A percentile compares a stretch with the other conserved stretches of the same genome.
phyloP scores from a whole-genome alignment of 2,113 vertebrate genomes.

The Heterochromis multidens region DNA sequence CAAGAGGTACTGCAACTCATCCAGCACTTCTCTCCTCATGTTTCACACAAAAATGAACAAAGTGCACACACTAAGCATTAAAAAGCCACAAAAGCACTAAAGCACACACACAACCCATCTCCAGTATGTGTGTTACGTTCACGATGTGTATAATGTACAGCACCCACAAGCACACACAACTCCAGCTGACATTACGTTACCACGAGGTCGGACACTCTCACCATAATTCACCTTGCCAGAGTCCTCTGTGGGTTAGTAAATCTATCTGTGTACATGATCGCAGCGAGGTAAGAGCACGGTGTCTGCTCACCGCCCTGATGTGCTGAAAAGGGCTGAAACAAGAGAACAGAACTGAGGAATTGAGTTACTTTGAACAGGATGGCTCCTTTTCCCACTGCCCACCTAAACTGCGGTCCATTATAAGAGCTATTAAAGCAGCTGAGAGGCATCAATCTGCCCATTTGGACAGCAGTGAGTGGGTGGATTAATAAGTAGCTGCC shows the following conservation, averaged over 20 bases:
- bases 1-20: not conserved
- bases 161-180: not conserved
- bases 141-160: not conserved
- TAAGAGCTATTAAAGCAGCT: constrained; percentile 54
- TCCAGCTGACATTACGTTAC: constrained; percentile 1
- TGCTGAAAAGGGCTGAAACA: constrained; percentile 50
- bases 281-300: constrained; percentile 27
- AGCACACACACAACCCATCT: not conserved
- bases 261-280: constrained; percentile 23
- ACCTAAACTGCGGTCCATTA: constrained; percentile 53
- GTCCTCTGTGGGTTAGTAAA: constrained; percentile 38
- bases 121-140: not conserved
- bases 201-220: constrained; percentile 13
- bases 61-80: not conserved
- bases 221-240: constrained; percentile 35
- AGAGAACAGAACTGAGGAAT: constrained; percentile 43
- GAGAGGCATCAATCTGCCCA: constrained; percentile 65
- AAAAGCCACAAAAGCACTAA: not conserved
- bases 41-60: not conserved
- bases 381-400: constrained; percentile 27
- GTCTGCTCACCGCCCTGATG: not conserved
- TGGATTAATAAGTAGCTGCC: constrained; percentile 57
- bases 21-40: not conserved
- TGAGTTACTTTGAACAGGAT: constrained; percentile 55
- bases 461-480: constrained; percentile 60